Base-by-base conservation (phyloP, 1,140 invertebrate genomes). In the Trichonephila inaurata region DNA sequence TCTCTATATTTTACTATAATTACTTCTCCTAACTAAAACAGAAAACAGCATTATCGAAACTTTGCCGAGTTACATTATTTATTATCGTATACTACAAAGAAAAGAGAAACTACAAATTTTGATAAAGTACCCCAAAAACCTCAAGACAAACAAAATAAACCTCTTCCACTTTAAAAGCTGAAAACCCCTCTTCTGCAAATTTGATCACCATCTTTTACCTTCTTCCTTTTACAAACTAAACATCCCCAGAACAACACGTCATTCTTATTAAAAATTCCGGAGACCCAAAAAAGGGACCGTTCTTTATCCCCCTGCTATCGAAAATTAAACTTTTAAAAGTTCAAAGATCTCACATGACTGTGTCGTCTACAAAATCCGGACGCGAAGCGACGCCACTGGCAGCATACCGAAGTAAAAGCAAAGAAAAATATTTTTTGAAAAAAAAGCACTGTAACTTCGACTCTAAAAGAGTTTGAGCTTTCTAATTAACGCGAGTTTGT, bases 401-500 rank as follows among this genome's bases (percentile, higher is more conserved):
- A 33, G 28, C 16, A 40, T 18, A 18, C 18, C 12, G 28, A 77
- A 77, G 72, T 28, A 33, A 33, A n/a, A 28, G 16, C 10, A 40
- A 72, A 72, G 28, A 72, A 33, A 72, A 77, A 18, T 28, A 12
- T 28, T 33, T 33, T 28, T 77, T 24, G 14, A 28, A 77, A 77
- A 33, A n/a, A 77, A 40, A 40, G 72, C 72, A 40, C 51, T 51
- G 10, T 12, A 51, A 51, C 51, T 51, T 51, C 51, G 51, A 51
- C 51, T 51, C 51, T 51, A 51, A 51, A 51, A 51, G 51, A 77
- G 72, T 77, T 77, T 40, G 72, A 77, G 72, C 28, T 77, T 77
- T 77, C 72, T 77, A 77, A 77, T 77, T 77, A 77, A 77, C 28
- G 72, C 62, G 72, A 77, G 72, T 77, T 77, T 40, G 72, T 33